phyloP scores from a whole-genome alignment of 2,888 invertebrate genomes.

The Machimus rusticus region DNA sequence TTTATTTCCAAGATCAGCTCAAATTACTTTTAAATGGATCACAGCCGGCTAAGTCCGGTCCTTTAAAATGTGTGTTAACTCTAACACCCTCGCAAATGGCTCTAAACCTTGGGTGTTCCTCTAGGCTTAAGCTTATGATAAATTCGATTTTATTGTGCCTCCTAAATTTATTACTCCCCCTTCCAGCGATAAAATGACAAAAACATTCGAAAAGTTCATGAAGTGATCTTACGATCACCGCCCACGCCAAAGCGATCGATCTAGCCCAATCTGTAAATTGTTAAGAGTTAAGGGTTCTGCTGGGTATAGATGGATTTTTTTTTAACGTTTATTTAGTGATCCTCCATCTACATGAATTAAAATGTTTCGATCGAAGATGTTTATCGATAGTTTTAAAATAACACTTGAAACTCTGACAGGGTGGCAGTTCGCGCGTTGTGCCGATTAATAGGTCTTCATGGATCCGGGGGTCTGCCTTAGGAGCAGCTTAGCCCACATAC shows the following conservation, averaged over 20 bases:
- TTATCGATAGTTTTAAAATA: background rate
- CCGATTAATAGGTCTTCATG: background rate
- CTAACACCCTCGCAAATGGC: background rate
- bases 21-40: background rate
- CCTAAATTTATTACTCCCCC: background rate
- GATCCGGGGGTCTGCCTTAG: background rate
- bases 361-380: background rate
- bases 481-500: constrained; percentile 4
- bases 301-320: background rate
- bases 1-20: background rate
- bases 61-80: background rate
- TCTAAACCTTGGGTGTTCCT: background rate
- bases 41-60: background rate
- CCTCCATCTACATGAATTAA: background rate
- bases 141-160: background rate
- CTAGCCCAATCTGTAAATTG: background rate
- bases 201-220: background rate
- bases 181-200: background rate
- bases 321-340: background rate
- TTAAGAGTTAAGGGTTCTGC: background rate
- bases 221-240: background rate
- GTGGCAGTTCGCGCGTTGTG: background rate
- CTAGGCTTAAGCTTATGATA: background rate
- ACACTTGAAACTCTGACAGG: background rate
- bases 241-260: background rate